Conservation (phyloP, 2,888 invertebrate genomes). For the Cyclophora punctaria region DNA sequence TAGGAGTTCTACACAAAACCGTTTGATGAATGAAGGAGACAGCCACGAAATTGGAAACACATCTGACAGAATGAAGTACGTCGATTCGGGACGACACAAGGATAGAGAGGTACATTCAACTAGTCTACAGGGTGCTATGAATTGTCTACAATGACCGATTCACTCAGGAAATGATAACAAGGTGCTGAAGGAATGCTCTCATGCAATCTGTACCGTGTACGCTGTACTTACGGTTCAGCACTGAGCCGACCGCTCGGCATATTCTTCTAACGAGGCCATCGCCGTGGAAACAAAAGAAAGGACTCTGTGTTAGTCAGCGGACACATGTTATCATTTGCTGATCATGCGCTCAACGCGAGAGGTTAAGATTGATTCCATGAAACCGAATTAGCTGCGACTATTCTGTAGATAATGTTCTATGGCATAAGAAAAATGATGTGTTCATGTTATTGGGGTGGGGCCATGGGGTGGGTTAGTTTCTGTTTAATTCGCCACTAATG, state of each 20-base stretch:
- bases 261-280: conserved; percentile 47
- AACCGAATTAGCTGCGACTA: too few relatives aligned
- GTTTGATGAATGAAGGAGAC: neutral
- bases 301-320: conserved; percentile 29
- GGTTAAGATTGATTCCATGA: too few relatives aligned
- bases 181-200: conserved; percentile 36
- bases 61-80: neutral
- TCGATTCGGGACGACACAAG: too few relatives aligned
- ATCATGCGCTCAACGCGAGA: conserved; percentile 4
- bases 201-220: conserved; percentile 37
- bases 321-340: conserved; percentile 57
- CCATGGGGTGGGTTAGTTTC: too few relatives aligned
- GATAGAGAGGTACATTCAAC: too few relatives aligned
- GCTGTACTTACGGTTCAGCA: conserved; percentile 55
- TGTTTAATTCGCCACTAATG: too few relatives aligned
- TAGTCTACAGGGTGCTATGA: conserved; percentile 6
- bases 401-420: too few relatives aligned
- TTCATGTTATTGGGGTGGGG: too few relatives aligned
- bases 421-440: too few relatives aligned
- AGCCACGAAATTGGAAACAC: neutral
- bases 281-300: conserved; percentile 46
- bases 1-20: too few relatives aligned
- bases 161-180: conserved; percentile 63
- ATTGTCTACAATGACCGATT: conserved; percentile 24
- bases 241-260: conserved; percentile 48